These are phyloP conservation scores for Archips xylosteana DNA, from an alignment of 2,888 invertebrate species.

Conservation along the genomic window DNA sequence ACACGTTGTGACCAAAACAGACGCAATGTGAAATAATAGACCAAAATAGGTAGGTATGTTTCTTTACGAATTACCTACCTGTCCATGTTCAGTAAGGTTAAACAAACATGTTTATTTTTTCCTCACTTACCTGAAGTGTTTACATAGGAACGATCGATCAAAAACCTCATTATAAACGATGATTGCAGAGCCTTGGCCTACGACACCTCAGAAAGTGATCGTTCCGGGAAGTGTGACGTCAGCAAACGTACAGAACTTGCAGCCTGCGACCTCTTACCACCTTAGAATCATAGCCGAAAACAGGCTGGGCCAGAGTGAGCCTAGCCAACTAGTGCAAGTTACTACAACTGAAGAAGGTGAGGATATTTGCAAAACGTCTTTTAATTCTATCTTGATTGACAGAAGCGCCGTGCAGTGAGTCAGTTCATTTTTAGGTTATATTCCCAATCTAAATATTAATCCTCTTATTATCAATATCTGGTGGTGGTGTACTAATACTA, in stretches of 20 bases:
- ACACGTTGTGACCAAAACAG: not conserved
- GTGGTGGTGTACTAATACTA: too few relatives aligned
- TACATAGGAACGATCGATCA: slow-evolving; percentile 6
- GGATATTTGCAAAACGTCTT: too few relatives aligned
- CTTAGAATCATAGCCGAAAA: slow-evolving; percentile 96
- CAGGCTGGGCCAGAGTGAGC: slow-evolving; percentile 94
- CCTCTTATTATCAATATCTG: too few relatives aligned
- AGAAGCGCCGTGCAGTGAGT: too few relatives aligned
- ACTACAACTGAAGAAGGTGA: slow-evolving; percentile 93
- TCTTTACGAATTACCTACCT: too few relatives aligned
- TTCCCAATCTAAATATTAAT: too few relatives aligned
- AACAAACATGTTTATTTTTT: not conserved
- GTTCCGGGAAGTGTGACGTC: slow-evolving; percentile 94
- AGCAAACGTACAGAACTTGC: slow-evolving; percentile 91
- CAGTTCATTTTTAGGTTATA: too few relatives aligned
- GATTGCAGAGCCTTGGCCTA: slow-evolving; percentile 91
- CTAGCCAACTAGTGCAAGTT: slow-evolving; percentile 94
- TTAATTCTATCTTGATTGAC: too few relatives aligned
- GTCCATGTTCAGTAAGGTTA: too few relatives aligned
- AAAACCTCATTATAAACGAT: slow-evolving; percentile 10
- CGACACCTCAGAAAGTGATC: slow-evolving; percentile 92
- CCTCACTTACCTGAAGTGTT: not conserved
- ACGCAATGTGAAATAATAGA: too few relatives aligned
- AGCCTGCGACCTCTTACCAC: slow-evolving; percentile 95
- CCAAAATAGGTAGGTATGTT: too few relatives aligned